These are phyloP conservation scores for Sebastes kiyomatsui DNA, from an alignment of 2,797 vertebrate genomes.

Conservation along the genomic window DNA sequence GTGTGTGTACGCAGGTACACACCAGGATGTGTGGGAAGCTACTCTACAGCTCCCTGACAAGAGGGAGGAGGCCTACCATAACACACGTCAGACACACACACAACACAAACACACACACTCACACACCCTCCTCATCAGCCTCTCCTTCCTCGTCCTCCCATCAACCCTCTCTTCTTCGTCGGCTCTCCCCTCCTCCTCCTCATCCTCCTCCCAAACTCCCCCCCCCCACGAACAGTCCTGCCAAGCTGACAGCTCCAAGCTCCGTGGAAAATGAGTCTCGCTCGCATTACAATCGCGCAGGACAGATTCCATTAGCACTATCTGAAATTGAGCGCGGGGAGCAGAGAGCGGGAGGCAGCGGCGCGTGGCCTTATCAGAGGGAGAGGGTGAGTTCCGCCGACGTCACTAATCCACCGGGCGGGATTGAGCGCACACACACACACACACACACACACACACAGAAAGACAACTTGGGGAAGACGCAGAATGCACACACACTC, in stretches of 20 bases:
- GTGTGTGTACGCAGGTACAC: neutral
- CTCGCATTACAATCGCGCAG: slow-evolving; percentile 98
- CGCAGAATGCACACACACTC: slow-evolving; percentile 7
- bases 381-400: slow-evolving; percentile 71
- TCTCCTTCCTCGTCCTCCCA: slow-evolving; percentile 75
- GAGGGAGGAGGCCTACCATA: slow-evolving; percentile 49
- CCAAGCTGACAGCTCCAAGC: slow-evolving; percentile 97
- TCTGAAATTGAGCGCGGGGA: slow-evolving; percentile 97
- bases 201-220: neutral
- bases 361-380: slow-evolving; percentile 90
- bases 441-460: slow-evolving; percentile 1
- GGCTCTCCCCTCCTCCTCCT: slow-evolving; percentile 55
- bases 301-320: slow-evolving; percentile 99
- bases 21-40: slow-evolving; percentile 38
- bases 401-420: slow-evolving; percentile 81
- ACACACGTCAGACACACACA: slow-evolving; percentile 35
- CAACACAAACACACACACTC: slow-evolving; percentile 11
- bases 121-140: slow-evolving; percentile 27
- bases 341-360: slow-evolving; percentile 80
- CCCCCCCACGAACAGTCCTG: slow-evolving; percentile 49
- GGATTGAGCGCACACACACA: slow-evolving; percentile 53
- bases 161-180: slow-evolving; percentile 48
- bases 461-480: slow-evolving; percentile 47
- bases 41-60: slow-evolving; percentile 48
- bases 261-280: slow-evolving; percentile 99